Evolutionary conservation across 2,797 vertebrate species (phyloP).

Genomic region (Coreius guichenoti): DNA sequence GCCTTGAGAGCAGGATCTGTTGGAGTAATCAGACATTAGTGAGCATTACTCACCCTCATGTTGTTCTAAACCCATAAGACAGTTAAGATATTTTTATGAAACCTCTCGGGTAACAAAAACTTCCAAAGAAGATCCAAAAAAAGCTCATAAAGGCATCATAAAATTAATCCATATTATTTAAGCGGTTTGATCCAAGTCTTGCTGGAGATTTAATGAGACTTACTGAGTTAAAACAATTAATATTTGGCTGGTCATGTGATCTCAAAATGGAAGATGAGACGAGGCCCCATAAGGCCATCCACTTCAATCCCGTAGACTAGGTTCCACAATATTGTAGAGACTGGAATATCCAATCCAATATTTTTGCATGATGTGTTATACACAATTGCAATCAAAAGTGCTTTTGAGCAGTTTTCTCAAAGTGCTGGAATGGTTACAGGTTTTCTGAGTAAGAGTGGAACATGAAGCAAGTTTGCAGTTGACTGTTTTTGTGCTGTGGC

Average conservation of each 20-base stretch:
- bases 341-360: neutral
- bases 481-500: slow-evolving; percentile 52
- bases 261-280: neutral
- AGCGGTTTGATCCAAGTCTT: neutral
- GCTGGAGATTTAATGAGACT: neutral
- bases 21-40: slow-evolving; percentile 67
- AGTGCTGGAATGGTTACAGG: neutral
- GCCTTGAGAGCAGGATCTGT: slow-evolving; percentile 60
- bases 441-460: slow-evolving; percentile 9
- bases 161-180: neutral
- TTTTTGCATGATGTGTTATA: neutral
- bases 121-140: neutral
- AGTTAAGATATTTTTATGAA: neutral
- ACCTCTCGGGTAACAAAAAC: neutral
- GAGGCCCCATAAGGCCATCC: neutral
- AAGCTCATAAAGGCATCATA: neutral
- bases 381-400: neutral
- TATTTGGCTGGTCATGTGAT: neutral
- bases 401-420: neutral
- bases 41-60: neutral
- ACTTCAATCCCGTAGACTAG: neutral
- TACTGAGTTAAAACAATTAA: neutral
- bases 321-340: neutral
- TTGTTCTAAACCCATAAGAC: neutral
- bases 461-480: slow-evolving; percentile 46